Evolutionary conservation across 1,140 invertebrate genomes (phyloP), one percentile per base, ranked within the genome.

Genomic region (Coelopa frigida): DNA sequence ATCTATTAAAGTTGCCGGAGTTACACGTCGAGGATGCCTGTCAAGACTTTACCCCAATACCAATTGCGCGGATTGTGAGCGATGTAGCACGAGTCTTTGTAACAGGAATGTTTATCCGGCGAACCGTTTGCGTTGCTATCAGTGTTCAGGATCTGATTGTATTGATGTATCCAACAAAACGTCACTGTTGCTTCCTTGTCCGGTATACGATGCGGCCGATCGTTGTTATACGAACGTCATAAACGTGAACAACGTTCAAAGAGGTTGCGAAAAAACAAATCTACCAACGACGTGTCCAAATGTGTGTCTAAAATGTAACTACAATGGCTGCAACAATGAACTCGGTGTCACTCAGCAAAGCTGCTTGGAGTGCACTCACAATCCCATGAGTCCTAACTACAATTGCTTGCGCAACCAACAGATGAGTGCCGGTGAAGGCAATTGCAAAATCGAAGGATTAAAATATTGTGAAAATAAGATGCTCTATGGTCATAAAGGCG

Each of bases 261-360:
- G 61, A 0, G 61, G 61, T n/a, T 66, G 62, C 32, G 61, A 61
- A 48, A 21, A 57, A 11, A 49, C 58, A 0, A 51, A 60, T 46
- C 39, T 57, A 15, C 53, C 59, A 0, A 22, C 2, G 0, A 49
- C 35, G 8, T 65, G 61, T 39, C 57, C 61, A 7, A 56, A 65
- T 14, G 52, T 61, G 2, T 66, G 61, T 46, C 49, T 61, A 17
- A 66, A 65, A 47, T 66, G 62, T 56, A 62, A 66, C 46, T 58
- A 56, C 37, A 60, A 62, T 21, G 62, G 59, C 5, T 66, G 62
- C 40, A 66, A 66, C 26, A 40, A 37, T 5, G 56, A 65, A 39
- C 35, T 26, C 3, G 65, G 57, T 1, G 50, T 65, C 18, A 51
- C 18, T 27, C 53, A 65, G 21, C 43, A 46, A 6, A 56, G 38